Conservation (phyloP, 1,140 invertebrate species). For the Meloidogyne chitwoodi region DNA sequence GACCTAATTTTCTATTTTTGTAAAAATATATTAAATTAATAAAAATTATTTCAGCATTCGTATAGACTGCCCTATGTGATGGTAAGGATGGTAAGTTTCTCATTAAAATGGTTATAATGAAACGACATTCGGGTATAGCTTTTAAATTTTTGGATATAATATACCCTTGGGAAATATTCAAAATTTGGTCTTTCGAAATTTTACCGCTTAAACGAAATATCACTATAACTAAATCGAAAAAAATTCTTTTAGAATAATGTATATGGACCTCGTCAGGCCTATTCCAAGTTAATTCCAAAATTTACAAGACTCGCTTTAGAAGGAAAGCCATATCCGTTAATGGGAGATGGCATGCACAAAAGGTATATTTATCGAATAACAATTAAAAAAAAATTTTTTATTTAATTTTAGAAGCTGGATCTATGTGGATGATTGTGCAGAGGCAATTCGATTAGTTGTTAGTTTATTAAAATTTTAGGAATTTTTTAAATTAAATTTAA, state of each 20-base stretch:
- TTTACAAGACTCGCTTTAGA: constrained; percentile 58
- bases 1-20: background rate
- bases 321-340: constrained; percentile 58
- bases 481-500: background rate
- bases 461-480: constrained; percentile 13
- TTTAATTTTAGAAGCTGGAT: constrained; percentile 53
- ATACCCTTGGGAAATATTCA: too few species aligned
- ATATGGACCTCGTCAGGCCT: constrained; percentile 58
- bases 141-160: too few species aligned
- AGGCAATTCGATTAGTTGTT: constrained; percentile 53
- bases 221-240: too few species aligned
- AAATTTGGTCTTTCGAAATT: too few species aligned
- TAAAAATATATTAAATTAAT: too few species aligned
- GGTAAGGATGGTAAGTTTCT: constrained; percentile 44
- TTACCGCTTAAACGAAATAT: too few species aligned
- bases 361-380: constrained; percentile 22
- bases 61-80: constrained; percentile 61
- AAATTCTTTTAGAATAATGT: constrained; percentile 50
- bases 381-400: background rate
- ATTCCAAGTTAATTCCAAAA: constrained; percentile 60
- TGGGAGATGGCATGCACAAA: constrained; percentile 58
- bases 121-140: too few species aligned
- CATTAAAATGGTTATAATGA: too few species aligned
- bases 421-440: constrained; percentile 58
- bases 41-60: constrained; percentile 53